Base-by-base conservation (phyloP, 2,888 invertebrate genomes). In the Drepana falcataria region DNA sequence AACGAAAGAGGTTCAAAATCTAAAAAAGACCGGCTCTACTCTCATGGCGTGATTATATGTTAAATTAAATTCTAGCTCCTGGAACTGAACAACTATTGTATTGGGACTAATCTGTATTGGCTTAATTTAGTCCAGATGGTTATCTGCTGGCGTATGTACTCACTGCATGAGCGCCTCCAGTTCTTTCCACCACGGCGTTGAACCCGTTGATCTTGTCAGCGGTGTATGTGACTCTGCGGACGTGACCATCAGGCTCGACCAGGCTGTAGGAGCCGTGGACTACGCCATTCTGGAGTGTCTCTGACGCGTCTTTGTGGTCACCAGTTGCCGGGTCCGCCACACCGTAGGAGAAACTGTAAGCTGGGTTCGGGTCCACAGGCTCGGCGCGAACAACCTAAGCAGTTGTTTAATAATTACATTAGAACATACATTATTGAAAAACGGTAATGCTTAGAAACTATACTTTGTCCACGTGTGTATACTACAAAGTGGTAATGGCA, bases 231-330 rank as follows among this genome's bases (percentile, higher is more conserved):
- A 92, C 92, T 61, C 85, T 79, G 48, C 92, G 73, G 0, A 92
- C 59, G 66, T 91, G 91, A 47, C 92, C 92, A 61, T 92, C 92
- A 2, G 92, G 92, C 58, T 92, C 91, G 40, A 91, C 91, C 58
- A 92, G 77, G 70, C 91, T 91, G 79, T 92, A 92, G 9, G 87
- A 86, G 59, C 92, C 92, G 69, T 91, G 91, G 33, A 92, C 91
- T 6, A 92, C 91, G 53, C 92, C 92, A 71, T 92, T 90, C 76
- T 91, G 88, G 35, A 92, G 77, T 7, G 89, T 87, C 73, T 92
- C 92, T 3, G 86, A 64, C 0, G 90, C 91, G 66, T 89, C 88
- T 66, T 92, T 92, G 64, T 91, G 90, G 75, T 92, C 92, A 0
- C 92, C 92, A 9, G 92, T 92, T 47, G 83, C 68, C 0, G 91